Evolutionary conservation across 2,888 invertebrate genomes (phyloP).

Genomic region (Spisula subtruncata): DNA sequence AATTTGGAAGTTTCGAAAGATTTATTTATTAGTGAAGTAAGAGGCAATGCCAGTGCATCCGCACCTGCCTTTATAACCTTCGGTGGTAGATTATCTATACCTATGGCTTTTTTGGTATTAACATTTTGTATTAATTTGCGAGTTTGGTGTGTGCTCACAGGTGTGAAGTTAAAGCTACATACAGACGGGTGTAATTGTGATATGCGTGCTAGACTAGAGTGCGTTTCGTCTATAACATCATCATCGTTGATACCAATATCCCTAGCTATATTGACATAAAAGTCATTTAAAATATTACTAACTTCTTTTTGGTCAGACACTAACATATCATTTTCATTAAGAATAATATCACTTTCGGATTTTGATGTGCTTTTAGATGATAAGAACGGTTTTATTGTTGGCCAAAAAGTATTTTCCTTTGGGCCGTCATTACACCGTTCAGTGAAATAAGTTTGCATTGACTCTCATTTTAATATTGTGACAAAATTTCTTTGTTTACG

Average conservation of each 20-base stretch:
- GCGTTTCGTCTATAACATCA: conserved; percentile 18
- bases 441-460: conserved; percentile 44
- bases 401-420: conserved; percentile 50
- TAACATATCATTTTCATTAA: conserved; percentile 47
- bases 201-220: conserved; percentile 37
- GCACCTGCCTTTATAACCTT: conserved; percentile 34
- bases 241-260: conserved; percentile 49
- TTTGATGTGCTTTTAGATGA: conserved; percentile 37
- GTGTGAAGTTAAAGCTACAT: too few species aligned
- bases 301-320: conserved; percentile 42
- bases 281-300: conserved; percentile 55
- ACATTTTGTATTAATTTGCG: too few species aligned
- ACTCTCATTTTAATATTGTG: conserved; percentile 38
- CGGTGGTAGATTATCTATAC: conserved; percentile 39
- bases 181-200: too few species aligned
- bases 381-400: conserved; percentile 55
- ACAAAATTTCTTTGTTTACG: conserved; percentile 52
- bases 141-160: too few species aligned
- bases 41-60: background rate
- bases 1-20: background rate
- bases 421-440: conserved; percentile 49
- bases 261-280: conserved; percentile 60
- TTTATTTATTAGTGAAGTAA: conserved; percentile 26
- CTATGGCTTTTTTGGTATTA: conserved; percentile 42
- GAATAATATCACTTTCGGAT: conserved; percentile 25